These are phyloP conservation scores for Delphinapterus leucas DNA, from an alignment of 2,113 vertebrate species.

Conservation along the genomic window DNA sequence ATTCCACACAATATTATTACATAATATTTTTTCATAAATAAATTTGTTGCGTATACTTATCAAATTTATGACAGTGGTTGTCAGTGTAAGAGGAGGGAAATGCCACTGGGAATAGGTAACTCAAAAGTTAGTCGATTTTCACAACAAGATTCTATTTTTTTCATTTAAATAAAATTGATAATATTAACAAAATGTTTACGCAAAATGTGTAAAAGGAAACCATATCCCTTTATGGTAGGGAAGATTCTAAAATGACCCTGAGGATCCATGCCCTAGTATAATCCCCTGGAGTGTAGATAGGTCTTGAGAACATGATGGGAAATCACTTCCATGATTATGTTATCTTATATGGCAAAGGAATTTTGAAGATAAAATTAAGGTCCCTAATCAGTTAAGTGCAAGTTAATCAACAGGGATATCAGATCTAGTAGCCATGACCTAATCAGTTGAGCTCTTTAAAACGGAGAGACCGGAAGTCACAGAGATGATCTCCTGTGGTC, in stretches of 20 bases:
- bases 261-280: background rate
- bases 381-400: background rate
- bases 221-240: background rate
- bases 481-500: no score
- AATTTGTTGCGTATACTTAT: accelerated
- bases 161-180: background rate
- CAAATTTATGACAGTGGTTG: background rate
- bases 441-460: background rate
- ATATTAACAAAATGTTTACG: background rate
- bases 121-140: background rate
- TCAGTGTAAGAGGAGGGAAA: background rate
- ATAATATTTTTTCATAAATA: background rate
- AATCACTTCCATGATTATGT: background rate
- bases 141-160: background rate
- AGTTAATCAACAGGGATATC: background rate
- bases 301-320: background rate
- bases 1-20: background rate
- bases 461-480: background rate
- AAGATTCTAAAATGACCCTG: background rate
- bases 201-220: background rate
- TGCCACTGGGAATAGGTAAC: background rate
- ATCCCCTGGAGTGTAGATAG: background rate
- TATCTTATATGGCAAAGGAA: background rate
- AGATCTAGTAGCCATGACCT: background rate
- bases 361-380: background rate